phyloP scores from a whole-genome alignment of 1,140 invertebrate species.

The Bursaphelenchus mucronatus region DNA sequence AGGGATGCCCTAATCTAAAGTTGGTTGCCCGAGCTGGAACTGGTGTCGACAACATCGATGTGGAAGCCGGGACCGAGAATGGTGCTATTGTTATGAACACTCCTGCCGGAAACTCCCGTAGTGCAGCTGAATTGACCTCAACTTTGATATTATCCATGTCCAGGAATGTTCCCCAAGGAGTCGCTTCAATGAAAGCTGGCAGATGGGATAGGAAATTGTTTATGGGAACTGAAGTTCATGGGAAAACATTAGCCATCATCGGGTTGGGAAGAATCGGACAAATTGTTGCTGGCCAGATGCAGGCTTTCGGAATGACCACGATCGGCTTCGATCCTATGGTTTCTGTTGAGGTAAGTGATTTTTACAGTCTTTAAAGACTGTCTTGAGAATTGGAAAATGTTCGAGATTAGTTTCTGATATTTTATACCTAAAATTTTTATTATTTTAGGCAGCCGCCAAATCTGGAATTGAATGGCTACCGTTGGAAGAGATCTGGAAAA shows the following conservation, averaged over 20 bases:
- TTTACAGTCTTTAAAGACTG: neutral
- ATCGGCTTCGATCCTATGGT: slow-evolving; percentile 90
- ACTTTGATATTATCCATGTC: slow-evolving; percentile 76
- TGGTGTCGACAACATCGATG: slow-evolving; percentile 95
- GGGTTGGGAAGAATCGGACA: slow-evolving; percentile 90
- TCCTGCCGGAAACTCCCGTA: slow-evolving; percentile 26
- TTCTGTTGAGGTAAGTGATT: slow-evolving; percentile 66
- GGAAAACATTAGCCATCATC: slow-evolving; percentile 82
- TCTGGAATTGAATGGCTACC: slow-evolving; percentile 74
- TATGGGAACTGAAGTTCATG: slow-evolving; percentile 75
- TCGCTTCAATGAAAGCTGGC: slow-evolving; percentile 77
- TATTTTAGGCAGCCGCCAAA: slow-evolving; percentile 65
- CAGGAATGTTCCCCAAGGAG: slow-evolving; percentile 76
- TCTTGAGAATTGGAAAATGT: no score
- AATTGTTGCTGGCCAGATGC: slow-evolving; percentile 86
- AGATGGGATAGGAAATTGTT: slow-evolving; percentile 84
- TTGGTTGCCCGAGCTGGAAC: slow-evolving; percentile 86
- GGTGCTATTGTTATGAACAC: slow-evolving; percentile 85
- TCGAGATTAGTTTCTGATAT: neutral
- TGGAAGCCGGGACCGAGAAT: slow-evolving; percentile 74
- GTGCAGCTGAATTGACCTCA: slow-evolving; percentile 79
- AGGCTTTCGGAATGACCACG: slow-evolving; percentile 88
- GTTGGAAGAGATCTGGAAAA: slow-evolving; percentile 81
- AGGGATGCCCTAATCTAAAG: slow-evolving; percentile 68
- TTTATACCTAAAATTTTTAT: slow-evolving; percentile 4